A percentile compares a stretch with the other conserved stretches of the same genome.
phyloP scores from a whole-genome alignment of 1,140 invertebrate genomes.

The Tetragnatha versicolor region DNA sequence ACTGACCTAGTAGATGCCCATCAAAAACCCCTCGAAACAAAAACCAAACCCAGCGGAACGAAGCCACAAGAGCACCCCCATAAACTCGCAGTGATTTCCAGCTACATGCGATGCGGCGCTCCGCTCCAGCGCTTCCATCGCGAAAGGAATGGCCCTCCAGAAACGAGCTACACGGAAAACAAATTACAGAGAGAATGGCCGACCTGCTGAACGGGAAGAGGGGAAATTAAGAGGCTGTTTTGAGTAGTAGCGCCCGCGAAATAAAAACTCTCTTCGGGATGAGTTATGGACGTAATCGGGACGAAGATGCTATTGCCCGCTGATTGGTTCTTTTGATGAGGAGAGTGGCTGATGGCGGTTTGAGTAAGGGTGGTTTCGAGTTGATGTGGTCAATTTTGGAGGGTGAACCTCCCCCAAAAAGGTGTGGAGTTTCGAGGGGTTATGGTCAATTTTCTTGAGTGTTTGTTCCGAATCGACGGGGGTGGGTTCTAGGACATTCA shows the following conservation, averaged over 20 bases:
- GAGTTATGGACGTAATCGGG: too few species aligned
- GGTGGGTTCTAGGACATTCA: too few species aligned
- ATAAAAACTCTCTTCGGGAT: too few species aligned
- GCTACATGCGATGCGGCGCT: conserved; percentile 7
- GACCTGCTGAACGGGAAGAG: neutral
- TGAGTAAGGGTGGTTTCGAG: too few species aligned
- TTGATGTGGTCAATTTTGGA: too few species aligned
- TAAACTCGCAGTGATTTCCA: conserved; percentile 24
- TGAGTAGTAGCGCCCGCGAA: neutral
- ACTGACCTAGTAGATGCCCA: too few species aligned
- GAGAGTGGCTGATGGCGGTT: too few species aligned
- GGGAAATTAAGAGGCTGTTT: conserved; percentile 20
- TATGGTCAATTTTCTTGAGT: too few species aligned
- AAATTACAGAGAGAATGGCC: conserved; percentile 6
- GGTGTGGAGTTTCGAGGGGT: too few species aligned
- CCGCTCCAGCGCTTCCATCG: neutral
- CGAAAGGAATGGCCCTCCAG: neutral
- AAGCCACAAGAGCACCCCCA: neutral
- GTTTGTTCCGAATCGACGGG: too few species aligned
- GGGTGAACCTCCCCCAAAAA: too few species aligned
- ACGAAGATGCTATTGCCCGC: neutral
- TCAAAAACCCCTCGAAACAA: neutral
- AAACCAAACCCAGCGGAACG: neutral
- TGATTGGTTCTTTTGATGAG: too few species aligned
- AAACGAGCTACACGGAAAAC: conserved; percentile 26